A percentile compares a stretch with the other conserved stretches of the same genome.
Evolutionary conservation across 30 jellyfish, hydroid and myxozoan species (phyloP).

Genomic region (Cassiopea andromeda): DNA sequence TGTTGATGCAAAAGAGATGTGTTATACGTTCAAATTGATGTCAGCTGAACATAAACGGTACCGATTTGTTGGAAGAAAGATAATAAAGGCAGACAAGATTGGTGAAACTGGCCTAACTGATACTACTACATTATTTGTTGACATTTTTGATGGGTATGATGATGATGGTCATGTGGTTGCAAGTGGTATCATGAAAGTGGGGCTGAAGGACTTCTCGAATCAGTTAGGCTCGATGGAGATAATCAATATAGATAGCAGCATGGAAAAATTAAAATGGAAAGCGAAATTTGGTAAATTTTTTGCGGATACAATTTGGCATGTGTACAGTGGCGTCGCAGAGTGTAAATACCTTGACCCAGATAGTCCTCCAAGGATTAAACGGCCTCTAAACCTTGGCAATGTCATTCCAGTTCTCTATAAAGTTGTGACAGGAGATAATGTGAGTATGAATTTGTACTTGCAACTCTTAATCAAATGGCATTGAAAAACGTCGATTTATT

Average conservation of each 20-base stretch:
- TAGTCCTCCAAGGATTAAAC: slow-evolving; percentile 71
- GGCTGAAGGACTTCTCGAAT: slow-evolving; percentile 50
- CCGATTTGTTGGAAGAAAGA: slow-evolving; percentile 66
- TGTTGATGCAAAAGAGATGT: slow-evolving; percentile 78
- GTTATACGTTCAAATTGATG: slow-evolving; percentile 34
- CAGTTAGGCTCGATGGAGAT: slow-evolving; percentile 68
- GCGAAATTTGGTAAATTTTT: slow-evolving; percentile 72
- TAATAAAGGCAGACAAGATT: slow-evolving; percentile 40
- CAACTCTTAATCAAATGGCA: too few relatives aligned
- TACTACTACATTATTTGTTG: slow-evolving; percentile 72
- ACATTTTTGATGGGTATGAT: slow-evolving; percentile 34
- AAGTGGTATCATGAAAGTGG: slow-evolving; percentile 51
- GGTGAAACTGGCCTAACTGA: slow-evolving; percentile 80
- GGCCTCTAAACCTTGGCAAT: slow-evolving; percentile 61
- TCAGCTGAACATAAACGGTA: slow-evolving; percentile 41
- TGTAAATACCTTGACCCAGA: slow-evolving; percentile 61
- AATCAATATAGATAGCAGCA: slow-evolving; percentile 45
- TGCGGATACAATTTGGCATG: slow-evolving; percentile 70
- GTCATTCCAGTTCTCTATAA: slow-evolving; percentile 37
- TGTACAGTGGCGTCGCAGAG: slow-evolving; percentile 70
- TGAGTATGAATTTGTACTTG: neutral
- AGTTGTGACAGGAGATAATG: slow-evolving; percentile 71
- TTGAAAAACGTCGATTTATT: too few relatives aligned
- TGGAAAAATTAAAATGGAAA: slow-evolving; percentile 54
- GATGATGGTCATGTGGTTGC: slow-evolving; percentile 21